Evolutionary conservation across 1,140 invertebrate genomes (phyloP).

Genomic region (Plectus sambesii): DNA sequence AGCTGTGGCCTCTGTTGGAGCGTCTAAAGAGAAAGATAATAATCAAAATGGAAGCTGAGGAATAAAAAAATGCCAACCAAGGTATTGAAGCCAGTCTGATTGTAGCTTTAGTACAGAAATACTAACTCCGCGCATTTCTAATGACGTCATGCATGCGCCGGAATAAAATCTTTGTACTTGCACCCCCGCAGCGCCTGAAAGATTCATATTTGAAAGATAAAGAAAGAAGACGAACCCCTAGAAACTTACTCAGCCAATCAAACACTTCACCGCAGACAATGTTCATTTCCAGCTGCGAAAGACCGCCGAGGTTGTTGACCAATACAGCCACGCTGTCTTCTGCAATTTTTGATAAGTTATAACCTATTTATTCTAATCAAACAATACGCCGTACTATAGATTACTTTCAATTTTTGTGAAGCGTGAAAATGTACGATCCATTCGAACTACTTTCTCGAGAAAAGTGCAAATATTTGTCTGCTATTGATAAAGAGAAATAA

Average conservation of each 20-base stretch:
- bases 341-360: no score
- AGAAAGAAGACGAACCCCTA: constrained; percentile 1
- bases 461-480: no score
- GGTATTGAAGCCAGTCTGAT: constrained; percentile 47
- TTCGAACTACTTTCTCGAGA: no score
- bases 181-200: constrained; percentile 53
- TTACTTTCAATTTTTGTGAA: no score
- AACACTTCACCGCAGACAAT: constrained; percentile 61
- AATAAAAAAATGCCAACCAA: constrained; percentile 37
- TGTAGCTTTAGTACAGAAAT: constrained; percentile 56
- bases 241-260: constrained; percentile 45
- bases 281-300: constrained; percentile 64
- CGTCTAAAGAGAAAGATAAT: constrained; percentile 30
- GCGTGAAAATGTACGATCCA: no score
- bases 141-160: constrained; percentile 64
- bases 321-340: constrained; percentile 57
- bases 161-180: constrained; percentile 56
- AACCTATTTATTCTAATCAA: no score
- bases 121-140: constrained; percentile 68
- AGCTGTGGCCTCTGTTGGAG: constrained; percentile 35
- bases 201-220: no score
- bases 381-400: no score
- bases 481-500: no score
- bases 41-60: constrained; percentile 9
- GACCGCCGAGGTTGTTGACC: constrained; percentile 68